These are phyloP conservation scores for Hyposmocoma kahamanoa DNA, from an alignment of 1,140 invertebrate species.

Conservation along the genomic window DNA sequence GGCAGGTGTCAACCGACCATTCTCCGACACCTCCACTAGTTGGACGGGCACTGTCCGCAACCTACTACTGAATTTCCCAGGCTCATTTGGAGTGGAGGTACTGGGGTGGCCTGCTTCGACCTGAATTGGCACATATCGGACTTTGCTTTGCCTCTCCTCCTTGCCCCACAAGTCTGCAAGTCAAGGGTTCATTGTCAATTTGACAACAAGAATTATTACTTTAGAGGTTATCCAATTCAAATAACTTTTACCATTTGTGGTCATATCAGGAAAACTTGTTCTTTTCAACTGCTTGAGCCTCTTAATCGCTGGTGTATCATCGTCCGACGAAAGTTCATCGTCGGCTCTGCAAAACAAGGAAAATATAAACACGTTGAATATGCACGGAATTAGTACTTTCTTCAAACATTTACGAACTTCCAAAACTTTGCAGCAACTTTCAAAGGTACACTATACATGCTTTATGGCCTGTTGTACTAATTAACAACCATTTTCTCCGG, in stretches of 20 bases:
- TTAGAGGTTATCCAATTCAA: no score
- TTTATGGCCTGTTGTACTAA: constrained; percentile 16
- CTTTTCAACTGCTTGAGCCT: constrained; percentile 42
- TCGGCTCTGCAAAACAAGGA: constrained; percentile 40
- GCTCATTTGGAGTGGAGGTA: constrained; percentile 54
- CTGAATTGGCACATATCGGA: constrained; percentile 57
- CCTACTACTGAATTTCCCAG: constrained; percentile 20
- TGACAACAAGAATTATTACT: no score
- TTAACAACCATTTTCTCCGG: constrained; percentile 19
- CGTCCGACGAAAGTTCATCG: constrained; percentile 50
- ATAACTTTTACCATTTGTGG: constrained; percentile 38
- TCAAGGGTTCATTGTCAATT: constrained; percentile 1
- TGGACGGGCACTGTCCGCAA: constrained; percentile 38
- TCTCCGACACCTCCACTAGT: constrained; percentile 33
- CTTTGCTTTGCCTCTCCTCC: constrained; percentile 30
- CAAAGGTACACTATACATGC: constrained; percentile 50
- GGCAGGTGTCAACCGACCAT: constrained; percentile 31
- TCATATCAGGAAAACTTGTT: constrained; percentile 46
- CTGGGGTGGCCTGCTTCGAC: constrained; percentile 46
- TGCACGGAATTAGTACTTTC: neutral
- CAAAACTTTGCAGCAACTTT: constrained; percentile 50
- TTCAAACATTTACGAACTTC: constrained; percentile 33
- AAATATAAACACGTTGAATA: neutral
- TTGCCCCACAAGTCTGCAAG: constrained; percentile 47
- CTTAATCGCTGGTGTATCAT: constrained; percentile 45